phyloP scores from a whole-genome alignment of 92 coral and sea anemone species.

The Phenganax subtilis region DNA sequence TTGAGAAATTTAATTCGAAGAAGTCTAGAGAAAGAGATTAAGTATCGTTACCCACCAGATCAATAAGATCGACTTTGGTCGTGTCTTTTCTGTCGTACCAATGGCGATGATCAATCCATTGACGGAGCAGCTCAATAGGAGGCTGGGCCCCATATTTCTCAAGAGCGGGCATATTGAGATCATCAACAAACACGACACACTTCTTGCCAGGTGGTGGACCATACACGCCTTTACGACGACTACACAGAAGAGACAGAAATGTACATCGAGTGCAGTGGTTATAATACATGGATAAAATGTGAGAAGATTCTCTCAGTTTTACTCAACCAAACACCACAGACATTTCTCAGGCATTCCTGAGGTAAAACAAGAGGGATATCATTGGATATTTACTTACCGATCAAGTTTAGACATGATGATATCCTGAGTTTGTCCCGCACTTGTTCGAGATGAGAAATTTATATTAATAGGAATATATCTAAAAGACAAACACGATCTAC shows the following conservation, averaged over 20 bases:
- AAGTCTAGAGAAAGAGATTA: not conserved
- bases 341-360: too few relatives aligned
- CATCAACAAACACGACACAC: conserved; percentile 96
- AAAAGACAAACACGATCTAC: not conserved
- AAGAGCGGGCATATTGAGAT: conserved; percentile 96
- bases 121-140: conserved; percentile 87
- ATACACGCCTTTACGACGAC: conserved; percentile 97
- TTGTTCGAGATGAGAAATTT: conserved; percentile 95
- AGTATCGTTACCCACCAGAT: conserved; percentile 55
- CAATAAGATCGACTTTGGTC: conserved; percentile 83
- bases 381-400: conserved; percentile 52
- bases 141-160: conserved; percentile 99
- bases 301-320: too few relatives aligned
- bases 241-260: not conserved
- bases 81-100: conserved; percentile 98
- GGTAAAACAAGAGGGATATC: too few relatives aligned
- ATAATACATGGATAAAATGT: too few relatives aligned
- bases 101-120: conserved; percentile 91
- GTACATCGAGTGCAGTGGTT: too few relatives aligned
- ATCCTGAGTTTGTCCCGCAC: conserved; percentile 93
- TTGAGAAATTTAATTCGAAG: not conserved
- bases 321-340: too few relatives aligned
- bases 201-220: conserved; percentile 99
- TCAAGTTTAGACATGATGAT: conserved; percentile 98
- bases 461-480: conserved; percentile 91